Conservation (phyloP, 2,113 vertebrate genomes). For the Melospiza melodia region DNA sequence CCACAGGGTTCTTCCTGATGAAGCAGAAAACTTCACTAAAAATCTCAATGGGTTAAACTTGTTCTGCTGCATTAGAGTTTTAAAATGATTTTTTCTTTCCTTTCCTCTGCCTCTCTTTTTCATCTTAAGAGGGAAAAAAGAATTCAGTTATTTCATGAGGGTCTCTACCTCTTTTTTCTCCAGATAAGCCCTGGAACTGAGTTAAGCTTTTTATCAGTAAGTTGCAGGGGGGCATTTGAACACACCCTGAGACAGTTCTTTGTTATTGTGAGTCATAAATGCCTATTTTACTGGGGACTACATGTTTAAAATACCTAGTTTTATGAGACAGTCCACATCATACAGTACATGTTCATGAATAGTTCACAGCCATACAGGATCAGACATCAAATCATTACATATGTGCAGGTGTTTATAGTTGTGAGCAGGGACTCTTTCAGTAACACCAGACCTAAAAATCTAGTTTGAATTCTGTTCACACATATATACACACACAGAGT, state of each 20-base stretch:
- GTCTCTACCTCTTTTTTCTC: constrained; percentile 34
- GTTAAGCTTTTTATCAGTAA: constrained; percentile 70
- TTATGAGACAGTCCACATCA: neutral
- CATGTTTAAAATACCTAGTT: neutral
- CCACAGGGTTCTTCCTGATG: constrained; percentile 56
- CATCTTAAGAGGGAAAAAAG: neutral
- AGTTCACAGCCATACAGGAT: neutral
- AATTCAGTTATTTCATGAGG: constrained; percentile 13
- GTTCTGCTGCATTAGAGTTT: constrained; percentile 9
- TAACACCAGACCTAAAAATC: neutral
- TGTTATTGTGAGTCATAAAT: neutral
- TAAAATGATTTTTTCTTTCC: neutral
- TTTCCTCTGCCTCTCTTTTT: neutral
- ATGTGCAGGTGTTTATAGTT: neutral
- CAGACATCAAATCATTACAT: neutral
- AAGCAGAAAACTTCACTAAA: constrained; percentile 50
- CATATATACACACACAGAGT: neutral
- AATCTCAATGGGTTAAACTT: constrained; percentile 45
- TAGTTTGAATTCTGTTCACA: neutral
- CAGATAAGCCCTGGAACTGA: constrained; percentile 57
- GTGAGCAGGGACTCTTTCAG: neutral
- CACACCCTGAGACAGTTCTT: constrained; percentile 38
- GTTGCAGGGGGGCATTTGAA: constrained; percentile 53
- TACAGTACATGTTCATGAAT: neutral
- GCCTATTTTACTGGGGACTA: neutral